Evolutionary conservation across 2,888 invertebrate genomes (phyloP), one percentile per base, ranked within the genome.

Genomic region (Diarsia mendica): DNA sequence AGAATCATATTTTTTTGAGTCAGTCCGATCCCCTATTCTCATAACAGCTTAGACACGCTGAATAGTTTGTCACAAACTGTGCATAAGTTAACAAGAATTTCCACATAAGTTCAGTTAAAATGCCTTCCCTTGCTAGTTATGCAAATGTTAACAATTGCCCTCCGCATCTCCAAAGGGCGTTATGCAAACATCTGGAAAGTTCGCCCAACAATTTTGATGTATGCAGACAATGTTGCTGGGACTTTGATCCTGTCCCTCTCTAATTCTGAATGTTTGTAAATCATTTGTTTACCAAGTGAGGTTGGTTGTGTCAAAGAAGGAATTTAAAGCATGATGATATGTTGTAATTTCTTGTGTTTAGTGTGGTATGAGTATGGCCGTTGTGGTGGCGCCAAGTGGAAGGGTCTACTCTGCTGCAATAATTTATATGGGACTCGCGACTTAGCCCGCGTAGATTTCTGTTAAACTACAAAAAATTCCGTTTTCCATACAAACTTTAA

Each of bases 101-200:
- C 63, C 46, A 51, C 70, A 48, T 55, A 69, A 58, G 68, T 76
- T 77, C 55, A 67, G 60, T 79, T 81, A 66, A 78, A 85, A 82
- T 82, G 65, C 72, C 79, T 75, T 74, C 66, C 67, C 58, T 75
- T 72, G 58, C 66, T 67, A 79, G 78, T 83, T 82, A 85, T 81
- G 77, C 70, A 78, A 85, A 84, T 85, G 80, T 82, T 71, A 75
- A 80, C 74, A 82, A 83, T 76, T 80, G 77, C 66, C 67, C 74
- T 79, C 20, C 58, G 51, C 69, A 73, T 80, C 66, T 77, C 67
- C 58, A 67, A 79, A 82, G 75, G 77, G 69, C 76, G 72, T 79
- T 81, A 83, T 80, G 78, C 77, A 83, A 85, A 87, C 86, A 75
- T 63, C 77, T 78, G 67, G 49, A 76, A 87, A 84, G 79, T 80